Conservation (phyloP, 2,797 vertebrate species). For the Syncerus caffer region DNA sequence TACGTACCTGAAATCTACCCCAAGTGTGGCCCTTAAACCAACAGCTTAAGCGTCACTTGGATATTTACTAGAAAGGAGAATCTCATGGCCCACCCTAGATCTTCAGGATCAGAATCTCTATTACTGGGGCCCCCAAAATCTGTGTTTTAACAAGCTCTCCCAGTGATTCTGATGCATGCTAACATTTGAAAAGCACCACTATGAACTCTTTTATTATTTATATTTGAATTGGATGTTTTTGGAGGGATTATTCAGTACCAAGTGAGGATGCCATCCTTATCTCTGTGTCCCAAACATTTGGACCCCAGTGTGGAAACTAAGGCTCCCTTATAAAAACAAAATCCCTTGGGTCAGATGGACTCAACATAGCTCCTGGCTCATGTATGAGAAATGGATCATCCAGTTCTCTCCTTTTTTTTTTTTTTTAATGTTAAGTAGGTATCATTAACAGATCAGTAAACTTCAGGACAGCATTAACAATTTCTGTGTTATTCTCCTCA, state of each 20-base stretch:
- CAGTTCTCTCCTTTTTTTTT: background rate
- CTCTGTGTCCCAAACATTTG: background rate
- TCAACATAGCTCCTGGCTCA: background rate
- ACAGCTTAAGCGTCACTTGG: background rate
- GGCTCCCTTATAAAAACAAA: background rate
- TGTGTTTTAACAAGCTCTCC: background rate
- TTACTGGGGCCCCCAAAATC: background rate
- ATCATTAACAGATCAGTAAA: background rate
- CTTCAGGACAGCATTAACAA: conserved; percentile 6
- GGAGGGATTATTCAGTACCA: background rate
- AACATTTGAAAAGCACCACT: background rate
- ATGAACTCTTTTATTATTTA: background rate
- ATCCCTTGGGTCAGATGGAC: background rate
- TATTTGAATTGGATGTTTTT: background rate
- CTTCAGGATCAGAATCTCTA: background rate
- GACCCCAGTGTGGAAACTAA: background rate
- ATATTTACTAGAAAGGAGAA: background rate
- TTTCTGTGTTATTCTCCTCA: background rate
- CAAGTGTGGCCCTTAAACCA: background rate
- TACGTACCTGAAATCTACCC: background rate
- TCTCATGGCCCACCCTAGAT: background rate
- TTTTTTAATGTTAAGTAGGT: background rate
- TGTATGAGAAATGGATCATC: background rate
- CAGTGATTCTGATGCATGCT: background rate
- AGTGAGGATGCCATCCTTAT: background rate